phyloP scores from a whole-genome alignment of 2,797 vertebrate genomes.

The Enteromius afrohamiltoni region DNA sequence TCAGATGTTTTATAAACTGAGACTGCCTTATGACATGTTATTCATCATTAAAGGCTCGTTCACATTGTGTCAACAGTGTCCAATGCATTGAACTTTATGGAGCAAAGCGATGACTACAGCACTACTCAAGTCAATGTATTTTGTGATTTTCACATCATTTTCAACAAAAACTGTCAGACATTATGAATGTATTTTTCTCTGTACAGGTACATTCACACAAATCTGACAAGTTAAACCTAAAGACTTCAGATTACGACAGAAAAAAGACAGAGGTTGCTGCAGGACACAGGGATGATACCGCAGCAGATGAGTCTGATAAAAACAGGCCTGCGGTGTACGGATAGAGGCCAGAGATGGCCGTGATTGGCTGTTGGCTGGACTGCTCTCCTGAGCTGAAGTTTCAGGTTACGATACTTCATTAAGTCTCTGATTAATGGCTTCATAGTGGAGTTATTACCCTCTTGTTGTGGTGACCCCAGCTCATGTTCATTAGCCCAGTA shows the following conservation, averaged over 20 bases:
- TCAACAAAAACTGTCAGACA: not conserved
- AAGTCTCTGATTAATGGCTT: slow-evolving; percentile 64
- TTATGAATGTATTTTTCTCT: not conserved
- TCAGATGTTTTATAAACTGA: slow-evolving; percentile 53
- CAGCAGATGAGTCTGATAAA: slow-evolving; percentile 27
- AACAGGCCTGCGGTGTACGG: slow-evolving; percentile 39
- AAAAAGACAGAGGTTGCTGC: not conserved
- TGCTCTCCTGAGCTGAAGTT: slow-evolving; percentile 53
- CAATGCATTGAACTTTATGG: not conserved
- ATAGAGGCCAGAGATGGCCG: slow-evolving; percentile 18
- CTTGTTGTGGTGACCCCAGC: slow-evolving; percentile 64
- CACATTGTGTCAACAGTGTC: not conserved
- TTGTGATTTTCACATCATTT: not conserved
- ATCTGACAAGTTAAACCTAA: not conserved
- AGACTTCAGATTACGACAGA: not conserved
- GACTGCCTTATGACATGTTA: slow-evolving; percentile 42
- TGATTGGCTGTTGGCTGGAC: slow-evolving; percentile 43
- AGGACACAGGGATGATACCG: slow-evolving; percentile 37
- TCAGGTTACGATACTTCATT: slow-evolving; percentile 63
- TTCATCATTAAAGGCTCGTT: slow-evolving; percentile 38
- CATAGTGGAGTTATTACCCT: slow-evolving; percentile 63
- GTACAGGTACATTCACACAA: not conserved
- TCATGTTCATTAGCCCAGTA: slow-evolving; percentile 65
- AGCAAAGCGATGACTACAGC: not conserved
- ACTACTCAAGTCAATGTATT: not conserved